Evolutionary conservation across 1,140 invertebrate genomes (phyloP).

Genomic region (Brevipalpus yothersi): DNA sequence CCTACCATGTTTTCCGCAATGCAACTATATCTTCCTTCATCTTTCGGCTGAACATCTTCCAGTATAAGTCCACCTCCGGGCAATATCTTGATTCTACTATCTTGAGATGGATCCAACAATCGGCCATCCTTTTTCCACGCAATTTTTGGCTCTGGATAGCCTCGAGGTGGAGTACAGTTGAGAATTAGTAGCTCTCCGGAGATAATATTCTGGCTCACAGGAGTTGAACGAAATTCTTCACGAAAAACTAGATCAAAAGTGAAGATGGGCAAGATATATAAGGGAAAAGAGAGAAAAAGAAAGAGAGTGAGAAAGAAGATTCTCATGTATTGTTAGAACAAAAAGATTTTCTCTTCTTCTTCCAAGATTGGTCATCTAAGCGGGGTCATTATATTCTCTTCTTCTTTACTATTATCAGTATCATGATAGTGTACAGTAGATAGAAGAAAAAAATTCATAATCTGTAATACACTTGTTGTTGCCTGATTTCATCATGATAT

Average conservation of each 20-base stretch:
- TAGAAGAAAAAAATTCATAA: too few relatives aligned
- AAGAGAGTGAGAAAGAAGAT: background rate
- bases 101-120: conserved; percentile 21
- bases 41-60: conserved; percentile 39
- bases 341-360: too few relatives aligned
- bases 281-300: background rate
- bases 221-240: background rate
- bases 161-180: conserved; percentile 71
- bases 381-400: too few relatives aligned
- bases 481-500: too few relatives aligned
- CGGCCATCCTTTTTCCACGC: conserved; percentile 69
- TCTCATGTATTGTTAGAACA: too few relatives aligned
- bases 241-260: background rate
- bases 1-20: conserved; percentile 70
- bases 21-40: conserved; percentile 63
- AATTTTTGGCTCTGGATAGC: conserved; percentile 71
- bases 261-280: background rate
- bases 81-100: conserved; percentile 45
- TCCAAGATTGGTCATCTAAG: too few relatives aligned
- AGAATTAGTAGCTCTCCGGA: conserved; percentile 67
- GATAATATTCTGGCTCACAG: background rate
- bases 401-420: too few relatives aligned
- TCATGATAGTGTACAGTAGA: too few relatives aligned
- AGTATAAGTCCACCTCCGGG: conserved; percentile 32
- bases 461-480: too few relatives aligned